A percentile compares a stretch with the other conserved stretches of the same genome.
These are phyloP conservation scores for Mantis religiosa DNA, from an alignment of 2,888 invertebrate genomes.

Conservation along the genomic window DNA sequence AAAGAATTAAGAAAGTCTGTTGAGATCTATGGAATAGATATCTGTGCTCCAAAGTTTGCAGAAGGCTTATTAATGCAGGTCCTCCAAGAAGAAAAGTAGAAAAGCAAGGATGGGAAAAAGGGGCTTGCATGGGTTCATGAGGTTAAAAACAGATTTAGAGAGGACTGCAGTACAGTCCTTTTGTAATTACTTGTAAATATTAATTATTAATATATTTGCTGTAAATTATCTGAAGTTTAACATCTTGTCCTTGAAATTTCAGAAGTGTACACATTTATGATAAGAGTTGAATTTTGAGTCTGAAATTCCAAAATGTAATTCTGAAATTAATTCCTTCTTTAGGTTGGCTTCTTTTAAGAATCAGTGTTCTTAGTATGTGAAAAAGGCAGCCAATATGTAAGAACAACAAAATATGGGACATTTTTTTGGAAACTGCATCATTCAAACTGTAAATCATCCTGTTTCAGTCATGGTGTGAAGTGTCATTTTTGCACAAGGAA, in stretches of 20 bases:
- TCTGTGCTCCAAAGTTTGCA: not conserved
- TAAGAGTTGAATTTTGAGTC: not conserved
- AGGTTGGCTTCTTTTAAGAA: not conserved
- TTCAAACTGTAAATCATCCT: too few relatives aligned
- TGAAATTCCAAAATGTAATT: not conserved
- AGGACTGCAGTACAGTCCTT: not conserved
- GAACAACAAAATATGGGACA: not conserved
- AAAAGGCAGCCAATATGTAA: not conserved
- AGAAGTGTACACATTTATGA: too few relatives aligned
- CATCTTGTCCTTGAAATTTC: not conserved
- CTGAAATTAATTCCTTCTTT: not conserved
- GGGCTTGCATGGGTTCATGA: not conserved
- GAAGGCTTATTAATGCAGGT: not conserved
- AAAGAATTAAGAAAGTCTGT: not conserved
- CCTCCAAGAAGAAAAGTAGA: not conserved
- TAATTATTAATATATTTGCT: not conserved
- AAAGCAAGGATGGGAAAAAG: not conserved
- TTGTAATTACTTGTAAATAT: not conserved
- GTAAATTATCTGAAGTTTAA: not conserved
- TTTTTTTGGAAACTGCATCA: not conserved
- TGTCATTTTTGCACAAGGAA: not conserved
- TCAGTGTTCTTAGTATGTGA: not conserved
- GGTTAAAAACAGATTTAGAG: not conserved
- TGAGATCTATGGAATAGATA: not conserved
- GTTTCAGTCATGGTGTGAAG: too few relatives aligned